A percentile compares a stretch with the other conserved stretches of the same genome.
phyloP scores from a whole-genome alignment of 2,888 invertebrate genomes.

The Hipparchia sbordonii region DNA sequence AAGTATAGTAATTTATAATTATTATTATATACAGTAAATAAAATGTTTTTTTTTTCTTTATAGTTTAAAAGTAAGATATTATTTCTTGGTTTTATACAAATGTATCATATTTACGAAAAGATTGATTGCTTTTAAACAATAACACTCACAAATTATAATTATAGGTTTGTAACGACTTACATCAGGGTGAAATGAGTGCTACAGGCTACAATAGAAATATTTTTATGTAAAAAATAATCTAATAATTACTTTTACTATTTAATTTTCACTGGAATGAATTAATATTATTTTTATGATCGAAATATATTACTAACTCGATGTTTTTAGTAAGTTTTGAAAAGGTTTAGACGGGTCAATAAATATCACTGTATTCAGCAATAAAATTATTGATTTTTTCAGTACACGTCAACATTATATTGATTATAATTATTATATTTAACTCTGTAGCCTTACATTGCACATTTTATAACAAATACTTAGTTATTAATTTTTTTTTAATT shows the following conservation, averaged over 20 bases:
- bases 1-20: too few species aligned
- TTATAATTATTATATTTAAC: background rate
- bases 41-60: too few species aligned
- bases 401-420: background rate
- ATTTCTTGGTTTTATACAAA: too few species aligned
- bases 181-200: constrained; percentile 25
- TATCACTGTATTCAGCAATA: background rate
- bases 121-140: too few species aligned
- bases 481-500: background rate
- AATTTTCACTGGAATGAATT: constrained; percentile 3
- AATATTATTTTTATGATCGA: background rate
- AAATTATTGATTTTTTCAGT: background rate
- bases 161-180: constrained; percentile 16
- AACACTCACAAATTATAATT: background rate
- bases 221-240: constrained; percentile 24
- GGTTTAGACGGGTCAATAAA: background rate
- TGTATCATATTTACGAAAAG: too few species aligned
- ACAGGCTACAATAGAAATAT: background rate
- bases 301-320: constrained; percentile 15
- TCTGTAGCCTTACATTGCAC: background rate
- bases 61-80: too few species aligned
- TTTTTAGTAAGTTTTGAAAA: constrained; percentile 5
- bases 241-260: background rate
- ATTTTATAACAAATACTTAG: background rate
- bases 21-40: too few species aligned